Base-by-base conservation (phyloP, 2,888 invertebrate species). In the Heteromurus nitidus region DNA sequence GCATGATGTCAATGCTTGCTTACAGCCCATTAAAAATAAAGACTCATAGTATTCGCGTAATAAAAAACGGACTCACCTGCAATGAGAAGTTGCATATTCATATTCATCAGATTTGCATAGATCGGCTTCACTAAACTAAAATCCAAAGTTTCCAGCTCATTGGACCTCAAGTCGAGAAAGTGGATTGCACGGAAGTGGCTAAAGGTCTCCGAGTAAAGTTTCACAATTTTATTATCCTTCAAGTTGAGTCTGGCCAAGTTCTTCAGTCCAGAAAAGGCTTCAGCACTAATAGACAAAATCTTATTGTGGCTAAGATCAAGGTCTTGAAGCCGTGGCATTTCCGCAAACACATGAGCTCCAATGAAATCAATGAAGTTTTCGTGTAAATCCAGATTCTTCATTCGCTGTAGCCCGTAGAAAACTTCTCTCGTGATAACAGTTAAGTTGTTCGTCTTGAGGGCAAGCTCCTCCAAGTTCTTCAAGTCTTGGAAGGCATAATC, bases 291-390 rank as follows among this genome's bases (percentile, higher is more conserved):
- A 88, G 92, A 92, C 89, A 93, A 90, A 72, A 91, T 89, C 82
- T 89, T 88, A 88, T 91, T 91, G 82, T 89, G 89, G 65, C 90
- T 90, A 88, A 93, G 92, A 88, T 93, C 93, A 88, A 95, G 89
- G 88, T 94, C 94, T 76, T 92, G 91, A 44, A 95, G 90, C 88
- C 93, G 93, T 91, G 94, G 93, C 89, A 95, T 90, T 88, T 95
- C 95, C 0, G 93, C 92, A 89, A 96, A 95, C 44, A 93, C 94
- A 84, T 93, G 92, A 87, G 95, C 94, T 2, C 94, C 94, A 87
- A 96, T 91, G 90, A 93, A 94, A 87, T 93, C 92, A 88, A 96
- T 92, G 88, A 92, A 91, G 89, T 96, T 96, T 7, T 36, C 53
- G 83, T 93, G 92, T 86, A 96, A 90, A 89, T 95, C 94, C 86